phyloP scores from a whole-genome alignment of 2,113 vertebrate species.

The Tylochromis polylepis region DNA sequence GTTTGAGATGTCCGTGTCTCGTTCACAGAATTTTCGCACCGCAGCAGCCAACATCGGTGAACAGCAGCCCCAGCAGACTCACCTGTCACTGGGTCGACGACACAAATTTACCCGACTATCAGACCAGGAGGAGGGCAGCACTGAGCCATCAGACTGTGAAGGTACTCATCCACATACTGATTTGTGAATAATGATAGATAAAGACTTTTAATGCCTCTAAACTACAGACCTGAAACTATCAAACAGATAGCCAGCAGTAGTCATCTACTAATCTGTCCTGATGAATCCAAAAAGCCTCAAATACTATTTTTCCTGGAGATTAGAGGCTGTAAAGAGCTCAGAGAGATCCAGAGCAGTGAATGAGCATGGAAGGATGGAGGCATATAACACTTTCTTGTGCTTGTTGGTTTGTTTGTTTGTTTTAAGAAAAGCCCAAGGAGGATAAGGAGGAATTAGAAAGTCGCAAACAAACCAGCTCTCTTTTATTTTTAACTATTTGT shows the following conservation, averaged over 20 bases:
- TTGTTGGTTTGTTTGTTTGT: background rate
- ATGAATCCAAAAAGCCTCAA: background rate
- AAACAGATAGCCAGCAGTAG: background rate
- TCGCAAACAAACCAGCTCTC: background rate
- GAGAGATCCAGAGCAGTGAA: background rate
- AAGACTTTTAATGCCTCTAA: background rate
- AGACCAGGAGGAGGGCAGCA: constrained; percentile 67
- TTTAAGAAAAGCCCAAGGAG: background rate
- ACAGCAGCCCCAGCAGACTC: constrained; percentile 34
- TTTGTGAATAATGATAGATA: background rate
- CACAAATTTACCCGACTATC: constrained; percentile 69
- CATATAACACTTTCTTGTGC: background rate
- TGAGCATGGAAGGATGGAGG: background rate
- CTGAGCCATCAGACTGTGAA: constrained; percentile 77
- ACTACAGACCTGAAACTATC: background rate
- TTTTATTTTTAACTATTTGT: too few relatives aligned
- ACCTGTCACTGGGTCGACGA: constrained; percentile 37
- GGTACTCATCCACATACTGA: constrained; percentile 25
- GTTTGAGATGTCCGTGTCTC: constrained; percentile 81
- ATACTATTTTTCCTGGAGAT: background rate
- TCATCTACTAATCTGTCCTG: background rate
- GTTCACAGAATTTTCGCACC: constrained; percentile 74
- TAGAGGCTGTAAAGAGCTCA: background rate
- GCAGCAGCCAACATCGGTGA: constrained; percentile 35
- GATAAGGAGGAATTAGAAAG: accelerated